Evolutionary conservation across 2,797 vertebrate species (phyloP), one percentile per base, ranked within the genome.

Genomic region (Myiothlypis chrysogaster): DNA sequence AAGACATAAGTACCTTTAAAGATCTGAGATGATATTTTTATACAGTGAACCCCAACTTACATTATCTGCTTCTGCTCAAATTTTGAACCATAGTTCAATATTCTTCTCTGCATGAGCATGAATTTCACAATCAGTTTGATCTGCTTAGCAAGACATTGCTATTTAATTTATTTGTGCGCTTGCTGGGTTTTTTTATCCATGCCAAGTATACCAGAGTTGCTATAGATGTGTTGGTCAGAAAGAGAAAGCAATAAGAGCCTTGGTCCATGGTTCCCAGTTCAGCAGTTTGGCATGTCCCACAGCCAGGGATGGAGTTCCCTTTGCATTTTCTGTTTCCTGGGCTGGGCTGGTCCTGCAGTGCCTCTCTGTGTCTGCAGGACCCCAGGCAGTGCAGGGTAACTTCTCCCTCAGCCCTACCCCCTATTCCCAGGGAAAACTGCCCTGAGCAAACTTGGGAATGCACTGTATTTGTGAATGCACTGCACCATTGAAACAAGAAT

Each of bases 361-460:
- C 30, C 1, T 8, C 2, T 25, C 25, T 47, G 39, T 8, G 35
- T 8, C 49, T 27, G 32, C 2, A 5, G 82, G 24, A 44, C 7
- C 1, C 3, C 12, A 10, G 50, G 59, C 32, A 37, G 21, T 2
- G 5, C 30, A 28, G 19, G 14, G 3, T 2, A 7, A 10, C 7
- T 9, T 8, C 34, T 77, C 3, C 0, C 35, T 44, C 73, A 37
- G 34, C 32, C 34, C 71, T 28, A 13, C 34, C 5, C 2, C 4
- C 13, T 49, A 20, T 20, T 57, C 8, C 35, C 6, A 3, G 32
- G 59, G 28, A 76, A 69, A 52, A 19, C 17, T 66, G 24, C 32
- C 32, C 20, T 2, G 8, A 57, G 41, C 27, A 71, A 17, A 22
- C 6, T 8, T 12, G 3, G 49, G 34, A 77, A 30, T 3, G 6